Percentiles rank a stretch among this genome's conserved stretches.
These are phyloP conservation scores for Conus canariensis DNA, from an alignment of 2,888 invertebrate species.

Conservation along the genomic window DNA sequence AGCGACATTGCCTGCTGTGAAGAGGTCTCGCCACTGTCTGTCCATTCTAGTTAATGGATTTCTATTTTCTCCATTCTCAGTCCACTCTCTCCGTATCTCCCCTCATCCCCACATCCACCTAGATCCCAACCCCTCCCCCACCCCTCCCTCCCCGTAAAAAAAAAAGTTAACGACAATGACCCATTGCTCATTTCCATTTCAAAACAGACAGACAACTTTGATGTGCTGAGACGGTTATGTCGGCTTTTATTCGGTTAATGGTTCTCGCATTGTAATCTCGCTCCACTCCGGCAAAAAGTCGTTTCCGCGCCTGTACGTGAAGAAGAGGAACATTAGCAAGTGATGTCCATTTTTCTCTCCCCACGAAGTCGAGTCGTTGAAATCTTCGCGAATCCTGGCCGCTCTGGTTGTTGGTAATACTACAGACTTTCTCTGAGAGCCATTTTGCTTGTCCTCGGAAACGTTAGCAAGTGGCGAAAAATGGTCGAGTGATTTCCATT, in stretches of 20 bases:
- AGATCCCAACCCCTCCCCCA: too few relatives aligned
- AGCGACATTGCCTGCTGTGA: too few relatives aligned
- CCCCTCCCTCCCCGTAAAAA: too few relatives aligned
- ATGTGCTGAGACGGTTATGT: constrained; percentile 1
- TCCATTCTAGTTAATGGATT: too few relatives aligned
- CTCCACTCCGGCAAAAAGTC: not conserved
- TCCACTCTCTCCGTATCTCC: too few relatives aligned
- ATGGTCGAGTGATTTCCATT: not conserved
- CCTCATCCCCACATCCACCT: too few relatives aligned
- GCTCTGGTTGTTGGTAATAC: not conserved
- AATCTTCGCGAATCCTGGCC: not conserved
- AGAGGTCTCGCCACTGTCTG: too few relatives aligned
- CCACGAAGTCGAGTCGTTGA: not conserved
- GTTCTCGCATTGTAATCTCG: not conserved
- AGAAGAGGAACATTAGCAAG: not conserved
- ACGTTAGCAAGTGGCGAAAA: not conserved
- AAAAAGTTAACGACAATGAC: not conserved
- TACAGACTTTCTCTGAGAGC: not conserved
- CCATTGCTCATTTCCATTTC: constrained; percentile 7
- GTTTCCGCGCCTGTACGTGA: not conserved
- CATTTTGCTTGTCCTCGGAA: not conserved
- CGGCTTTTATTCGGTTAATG: not conserved
- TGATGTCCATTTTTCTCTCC: not conserved
- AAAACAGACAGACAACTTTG: not conserved
- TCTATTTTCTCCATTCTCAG: too few relatives aligned